These are phyloP conservation scores for Aleiodes leptofemur DNA, from an alignment of 2,888 invertebrate species.

Conservation along the genomic window DNA sequence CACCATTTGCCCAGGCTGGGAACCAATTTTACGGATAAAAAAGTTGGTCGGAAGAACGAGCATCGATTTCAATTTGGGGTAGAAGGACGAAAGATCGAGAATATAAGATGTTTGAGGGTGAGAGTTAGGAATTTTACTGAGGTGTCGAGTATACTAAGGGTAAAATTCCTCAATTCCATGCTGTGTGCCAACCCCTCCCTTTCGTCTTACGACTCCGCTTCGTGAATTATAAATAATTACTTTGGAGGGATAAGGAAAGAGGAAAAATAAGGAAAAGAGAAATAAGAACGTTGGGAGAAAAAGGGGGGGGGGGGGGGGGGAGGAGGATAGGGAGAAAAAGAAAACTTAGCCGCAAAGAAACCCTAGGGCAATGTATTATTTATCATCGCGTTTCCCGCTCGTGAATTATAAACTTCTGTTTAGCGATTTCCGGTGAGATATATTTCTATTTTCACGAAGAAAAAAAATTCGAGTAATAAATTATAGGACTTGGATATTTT, in stretches of 20 bases:
- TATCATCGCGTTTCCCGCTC: conserved; percentile 28
- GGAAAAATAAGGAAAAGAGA: conserved; percentile 6
- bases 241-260: conserved; percentile 41
- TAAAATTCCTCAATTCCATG: conserved; percentile 43
- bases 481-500: background rate
- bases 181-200: background rate
- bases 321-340: conserved; percentile 22
- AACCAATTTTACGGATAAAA: conserved; percentile 63
- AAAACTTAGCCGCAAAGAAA: conserved; percentile 30
- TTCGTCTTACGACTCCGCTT: conserved; percentile 38
- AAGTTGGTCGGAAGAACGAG: conserved; percentile 55
- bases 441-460: conserved; percentile 18
- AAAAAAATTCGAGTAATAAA: conserved; percentile 21
- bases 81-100: conserved; percentile 44
- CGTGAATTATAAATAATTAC: conserved; percentile 48
- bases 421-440: conserved; percentile 27
- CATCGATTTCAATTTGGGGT: conserved; percentile 59
- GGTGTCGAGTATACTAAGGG: conserved; percentile 43
- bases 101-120: background rate
- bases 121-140: conserved; percentile 37
- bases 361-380: conserved; percentile 44
- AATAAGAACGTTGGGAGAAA: conserved; percentile 35
- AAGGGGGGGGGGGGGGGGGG: conserved; percentile 10
- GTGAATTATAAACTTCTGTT: conserved; percentile 43
- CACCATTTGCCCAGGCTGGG: conserved; percentile 36